These are phyloP conservation scores for Dipodomys merriami DNA, from an alignment of 2,113 vertebrate genomes.

Conservation along the genomic window DNA sequence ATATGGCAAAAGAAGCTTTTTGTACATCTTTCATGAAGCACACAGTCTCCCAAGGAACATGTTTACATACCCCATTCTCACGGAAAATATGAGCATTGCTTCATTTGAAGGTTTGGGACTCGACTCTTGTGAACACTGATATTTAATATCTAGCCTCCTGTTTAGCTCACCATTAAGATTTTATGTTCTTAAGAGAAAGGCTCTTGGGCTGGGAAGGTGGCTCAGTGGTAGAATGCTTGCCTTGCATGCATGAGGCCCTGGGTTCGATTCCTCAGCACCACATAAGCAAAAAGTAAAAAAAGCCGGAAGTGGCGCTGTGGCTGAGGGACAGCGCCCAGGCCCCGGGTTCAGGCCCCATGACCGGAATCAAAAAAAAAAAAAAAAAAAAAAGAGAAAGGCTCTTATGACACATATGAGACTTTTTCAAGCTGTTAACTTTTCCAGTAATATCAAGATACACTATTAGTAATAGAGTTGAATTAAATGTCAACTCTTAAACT, in stretches of 20 bases:
- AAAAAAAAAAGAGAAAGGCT: background rate
- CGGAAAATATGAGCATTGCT: background rate
- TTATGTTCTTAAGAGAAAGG: constrained; percentile 5
- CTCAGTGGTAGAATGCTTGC: too few species aligned
- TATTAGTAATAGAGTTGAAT: background rate
- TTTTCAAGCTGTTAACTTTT: constrained; percentile 19
- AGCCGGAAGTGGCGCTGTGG: too few species aligned
- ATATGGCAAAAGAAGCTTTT: background rate
- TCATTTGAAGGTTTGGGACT: background rate
- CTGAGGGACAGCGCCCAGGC: too few species aligned
- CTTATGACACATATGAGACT: background rate
- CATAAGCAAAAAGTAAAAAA: too few species aligned
- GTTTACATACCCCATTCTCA: background rate
- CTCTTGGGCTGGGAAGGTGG: too few species aligned
- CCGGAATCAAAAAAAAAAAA: too few species aligned
- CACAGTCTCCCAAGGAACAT: background rate
- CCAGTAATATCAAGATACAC: background rate
- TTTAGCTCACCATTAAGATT: background rate
- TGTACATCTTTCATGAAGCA: background rate
- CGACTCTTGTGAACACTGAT: constrained; percentile 3
- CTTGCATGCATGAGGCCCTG: too few species aligned
- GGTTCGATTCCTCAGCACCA: too few species aligned
- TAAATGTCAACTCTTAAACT: background rate
- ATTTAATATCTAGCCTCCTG: background rate
- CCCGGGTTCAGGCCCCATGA: too few species aligned